Conservation (phyloP, 1,140 invertebrate genomes). For the Drosophila orena region DNA sequence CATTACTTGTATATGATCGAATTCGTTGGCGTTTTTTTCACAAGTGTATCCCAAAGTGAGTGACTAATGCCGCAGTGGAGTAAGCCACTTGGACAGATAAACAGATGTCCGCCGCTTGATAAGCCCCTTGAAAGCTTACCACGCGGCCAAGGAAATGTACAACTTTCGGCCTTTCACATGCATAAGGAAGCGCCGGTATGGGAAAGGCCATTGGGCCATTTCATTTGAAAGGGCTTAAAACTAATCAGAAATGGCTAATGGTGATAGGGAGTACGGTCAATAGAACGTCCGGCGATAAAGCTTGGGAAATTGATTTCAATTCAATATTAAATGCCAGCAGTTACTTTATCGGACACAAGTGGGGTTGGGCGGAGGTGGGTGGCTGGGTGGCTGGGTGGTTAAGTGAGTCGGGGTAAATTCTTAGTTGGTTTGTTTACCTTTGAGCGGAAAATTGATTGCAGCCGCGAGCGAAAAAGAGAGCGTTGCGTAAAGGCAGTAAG, state of each 20-base stretch:
- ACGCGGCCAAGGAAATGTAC: not conserved
- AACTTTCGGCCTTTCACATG: not conserved
- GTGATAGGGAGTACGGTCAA: slow-evolving; percentile 22
- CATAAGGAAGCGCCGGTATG: not conserved
- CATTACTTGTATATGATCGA: too few species aligned
- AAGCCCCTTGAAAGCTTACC: not conserved
- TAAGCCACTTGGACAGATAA: slow-evolving; percentile 36
- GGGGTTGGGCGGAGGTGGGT: not conserved
- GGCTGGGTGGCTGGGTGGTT: slow-evolving; percentile 1
- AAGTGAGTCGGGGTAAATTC: slow-evolving; percentile 4
- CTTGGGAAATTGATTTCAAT: slow-evolving; percentile 13
- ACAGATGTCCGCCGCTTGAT: slow-evolving; percentile 23
- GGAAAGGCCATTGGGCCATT: not conserved
- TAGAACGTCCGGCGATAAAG: slow-evolving; percentile 30
- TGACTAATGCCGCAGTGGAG: slow-evolving; percentile 39
- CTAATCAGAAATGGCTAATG: slow-evolving; percentile 29
- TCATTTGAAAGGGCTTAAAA: slow-evolving; percentile 3
- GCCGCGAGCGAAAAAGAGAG: slow-evolving; percentile 5
- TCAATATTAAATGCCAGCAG: slow-evolving; percentile 4
- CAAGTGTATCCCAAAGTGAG: slow-evolving; percentile 2
- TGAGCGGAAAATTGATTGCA: slow-evolving; percentile 37
- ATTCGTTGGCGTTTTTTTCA: not conserved
- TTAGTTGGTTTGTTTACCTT: slow-evolving; percentile 62
- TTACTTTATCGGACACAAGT: slow-evolving; percentile 6
- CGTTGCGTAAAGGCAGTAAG: not conserved